These are phyloP conservation scores for Donacobius atricapilla DNA, from an alignment of 2,113 vertebrate species.

Conservation along the genomic window DNA sequence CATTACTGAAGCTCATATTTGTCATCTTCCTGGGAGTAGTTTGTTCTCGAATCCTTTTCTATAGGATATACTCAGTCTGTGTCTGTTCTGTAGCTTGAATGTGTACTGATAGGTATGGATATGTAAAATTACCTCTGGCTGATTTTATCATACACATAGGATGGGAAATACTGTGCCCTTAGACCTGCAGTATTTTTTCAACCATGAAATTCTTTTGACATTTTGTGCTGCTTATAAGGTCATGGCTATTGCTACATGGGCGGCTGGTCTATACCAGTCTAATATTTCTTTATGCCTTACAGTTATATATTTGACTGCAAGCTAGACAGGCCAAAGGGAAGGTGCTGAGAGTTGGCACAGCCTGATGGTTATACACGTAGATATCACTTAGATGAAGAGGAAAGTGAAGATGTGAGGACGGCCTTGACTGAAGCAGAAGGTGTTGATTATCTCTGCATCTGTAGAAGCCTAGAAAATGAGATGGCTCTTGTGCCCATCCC, in stretches of 20 bases:
- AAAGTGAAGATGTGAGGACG: background rate
- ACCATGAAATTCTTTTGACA: background rate
- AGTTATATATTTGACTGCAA: background rate
- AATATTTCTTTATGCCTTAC: background rate
- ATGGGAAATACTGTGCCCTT: background rate
- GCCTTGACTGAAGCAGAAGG: background rate
- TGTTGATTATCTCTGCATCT: background rate
- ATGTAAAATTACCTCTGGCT: background rate
- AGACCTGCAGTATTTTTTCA: background rate
- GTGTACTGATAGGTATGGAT: background rate
- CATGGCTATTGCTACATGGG: background rate
- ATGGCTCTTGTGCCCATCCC: rapidly evolving
- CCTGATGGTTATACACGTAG: background rate
- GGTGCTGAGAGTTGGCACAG: background rate
- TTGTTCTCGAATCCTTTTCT: background rate
- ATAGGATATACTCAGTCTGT: background rate
- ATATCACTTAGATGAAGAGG: background rate
- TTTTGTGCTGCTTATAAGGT: background rate
- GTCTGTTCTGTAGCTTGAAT: background rate
- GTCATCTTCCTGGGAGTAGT: background rate
- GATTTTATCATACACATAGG: background rate
- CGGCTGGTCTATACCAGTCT: background rate
- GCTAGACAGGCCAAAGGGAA: background rate
- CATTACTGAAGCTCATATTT: background rate
- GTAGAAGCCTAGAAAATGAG: background rate